These are phyloP conservation scores for Heliconius hortense DNA, from an alignment of 2,888 invertebrate species.

Conservation along the genomic window DNA sequence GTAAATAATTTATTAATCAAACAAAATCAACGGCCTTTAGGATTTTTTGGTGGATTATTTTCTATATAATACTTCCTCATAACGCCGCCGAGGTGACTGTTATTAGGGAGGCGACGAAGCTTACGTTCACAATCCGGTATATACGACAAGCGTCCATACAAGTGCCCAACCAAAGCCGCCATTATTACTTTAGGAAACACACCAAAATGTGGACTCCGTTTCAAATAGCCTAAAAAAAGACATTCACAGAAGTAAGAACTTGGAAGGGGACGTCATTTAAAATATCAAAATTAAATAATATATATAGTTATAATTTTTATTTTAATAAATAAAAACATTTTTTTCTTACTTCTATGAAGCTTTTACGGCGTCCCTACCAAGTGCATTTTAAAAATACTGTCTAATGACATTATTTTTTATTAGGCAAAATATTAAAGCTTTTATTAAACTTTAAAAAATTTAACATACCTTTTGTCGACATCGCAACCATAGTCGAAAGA, in stretches of 20 bases:
- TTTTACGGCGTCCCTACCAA: conserved; percentile 55
- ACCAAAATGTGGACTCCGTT: conserved; percentile 84
- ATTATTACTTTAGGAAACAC: conserved; percentile 85
- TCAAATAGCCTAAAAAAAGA: conserved; percentile 80
- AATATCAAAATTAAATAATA: conserved; percentile 35
- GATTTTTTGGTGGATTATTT: conserved; percentile 48
- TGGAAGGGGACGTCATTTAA: conserved; percentile 56
- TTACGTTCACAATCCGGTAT: conserved; percentile 87
- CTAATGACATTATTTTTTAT: background rate
- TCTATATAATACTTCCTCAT: conserved; percentile 77
- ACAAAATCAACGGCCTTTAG: conserved; percentile 21
- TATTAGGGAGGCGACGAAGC: conserved; percentile 85
- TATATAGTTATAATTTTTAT: background rate
- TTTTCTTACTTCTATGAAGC: conserved; percentile 71
- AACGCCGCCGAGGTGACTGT: conserved; percentile 85
- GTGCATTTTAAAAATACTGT: background rate
- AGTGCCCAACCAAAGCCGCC: conserved; percentile 86
- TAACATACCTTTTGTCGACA: background rate
- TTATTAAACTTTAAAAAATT: background rate
- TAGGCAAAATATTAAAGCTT: background rate
- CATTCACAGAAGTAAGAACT: conserved; percentile 75
- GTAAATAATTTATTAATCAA: conserved; percentile 1
- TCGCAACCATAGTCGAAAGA: background rate
- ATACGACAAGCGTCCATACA: conserved; percentile 89
- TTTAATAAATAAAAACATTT: background rate